Evolutionary conservation across 92 coral and sea anemone genomes (phyloP).

Genomic region (Epizoanthus rinbou): DNA sequence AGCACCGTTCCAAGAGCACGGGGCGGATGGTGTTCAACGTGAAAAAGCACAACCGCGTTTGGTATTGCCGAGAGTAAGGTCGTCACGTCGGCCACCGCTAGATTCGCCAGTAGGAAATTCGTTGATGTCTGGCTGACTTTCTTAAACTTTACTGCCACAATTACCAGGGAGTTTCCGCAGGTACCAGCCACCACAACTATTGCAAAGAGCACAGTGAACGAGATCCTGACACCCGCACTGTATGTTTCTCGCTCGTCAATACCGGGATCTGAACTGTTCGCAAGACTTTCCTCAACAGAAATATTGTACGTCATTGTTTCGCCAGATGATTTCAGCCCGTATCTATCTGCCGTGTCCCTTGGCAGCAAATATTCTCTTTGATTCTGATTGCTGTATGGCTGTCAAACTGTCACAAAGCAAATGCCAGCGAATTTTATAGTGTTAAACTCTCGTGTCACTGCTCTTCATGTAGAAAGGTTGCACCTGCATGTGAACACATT

Average conservation of each 20-base stretch:
- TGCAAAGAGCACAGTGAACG: constrained; percentile 7
- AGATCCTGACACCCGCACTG: constrained; percentile 21
- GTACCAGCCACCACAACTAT: constrained; percentile 28
- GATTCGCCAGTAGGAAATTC: constrained; percentile 36
- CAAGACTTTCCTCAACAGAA: background rate
- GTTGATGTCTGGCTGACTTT: constrained; percentile 35
- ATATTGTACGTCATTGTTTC: constrained; percentile 2
- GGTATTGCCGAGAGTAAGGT: constrained; percentile 28
- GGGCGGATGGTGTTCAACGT: constrained; percentile 14
- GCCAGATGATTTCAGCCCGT: background rate
- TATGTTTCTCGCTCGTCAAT: background rate
- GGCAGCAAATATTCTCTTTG: too few relatives aligned
- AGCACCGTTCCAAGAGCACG: constrained; percentile 28
- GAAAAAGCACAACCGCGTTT: constrained; percentile 20
- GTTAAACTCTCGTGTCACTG: too few relatives aligned
- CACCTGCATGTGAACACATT: too few relatives aligned
- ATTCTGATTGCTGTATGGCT: too few relatives aligned
- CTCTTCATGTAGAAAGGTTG: too few relatives aligned
- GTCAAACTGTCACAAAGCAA: too few relatives aligned
- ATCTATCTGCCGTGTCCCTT: background rate
- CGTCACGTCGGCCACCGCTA: constrained; percentile 27
- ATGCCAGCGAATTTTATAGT: too few relatives aligned
- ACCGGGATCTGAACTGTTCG: background rate
- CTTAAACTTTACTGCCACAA: constrained; percentile 22
- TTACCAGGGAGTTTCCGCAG: constrained; percentile 29